These are phyloP conservation scores for Synanthedon formicaeformis DNA, from an alignment of 2,888 invertebrate genomes.

Conservation along the genomic window DNA sequence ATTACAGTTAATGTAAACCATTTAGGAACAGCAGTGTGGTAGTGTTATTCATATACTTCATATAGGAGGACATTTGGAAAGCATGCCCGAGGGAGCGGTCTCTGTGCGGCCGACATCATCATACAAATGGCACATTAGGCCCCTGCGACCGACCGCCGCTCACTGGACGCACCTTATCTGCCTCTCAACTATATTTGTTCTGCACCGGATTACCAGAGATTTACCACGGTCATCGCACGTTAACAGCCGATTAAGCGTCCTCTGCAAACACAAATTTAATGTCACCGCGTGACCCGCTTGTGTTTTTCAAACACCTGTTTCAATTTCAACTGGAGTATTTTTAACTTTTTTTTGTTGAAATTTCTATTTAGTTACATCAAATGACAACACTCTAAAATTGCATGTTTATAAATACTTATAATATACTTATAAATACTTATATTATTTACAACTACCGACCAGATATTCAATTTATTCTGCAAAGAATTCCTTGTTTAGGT, in stretches of 20 bases:
- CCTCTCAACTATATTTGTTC: constrained; percentile 67
- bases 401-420: too few relatives aligned
- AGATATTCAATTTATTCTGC: too few relatives aligned
- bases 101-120: constrained; percentile 40
- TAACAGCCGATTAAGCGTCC: constrained; percentile 62
- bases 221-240: constrained; percentile 60
- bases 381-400: background rate
- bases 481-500: too few relatives aligned
- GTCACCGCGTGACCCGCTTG: constrained; percentile 26
- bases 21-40: constrained; percentile 4
- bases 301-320: constrained; percentile 30
- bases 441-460: too few relatives aligned
- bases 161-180: constrained; percentile 64
- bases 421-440: too few relatives aligned
- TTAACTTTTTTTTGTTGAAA: background rate
- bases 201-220: constrained; percentile 61
- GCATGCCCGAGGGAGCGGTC: constrained; percentile 18
- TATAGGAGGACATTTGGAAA: constrained; percentile 27
- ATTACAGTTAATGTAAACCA: too few relatives aligned
- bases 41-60: constrained; percentile 13
- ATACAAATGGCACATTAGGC: constrained; percentile 68
- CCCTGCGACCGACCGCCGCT: constrained; percentile 24
- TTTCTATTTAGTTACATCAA: background rate
- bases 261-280: constrained; percentile 61
- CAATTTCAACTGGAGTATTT: constrained; percentile 16